These are phyloP conservation scores for Phoebastria nigripes DNA, from an alignment of 2,797 vertebrate genomes.

Conservation along the genomic window DNA sequence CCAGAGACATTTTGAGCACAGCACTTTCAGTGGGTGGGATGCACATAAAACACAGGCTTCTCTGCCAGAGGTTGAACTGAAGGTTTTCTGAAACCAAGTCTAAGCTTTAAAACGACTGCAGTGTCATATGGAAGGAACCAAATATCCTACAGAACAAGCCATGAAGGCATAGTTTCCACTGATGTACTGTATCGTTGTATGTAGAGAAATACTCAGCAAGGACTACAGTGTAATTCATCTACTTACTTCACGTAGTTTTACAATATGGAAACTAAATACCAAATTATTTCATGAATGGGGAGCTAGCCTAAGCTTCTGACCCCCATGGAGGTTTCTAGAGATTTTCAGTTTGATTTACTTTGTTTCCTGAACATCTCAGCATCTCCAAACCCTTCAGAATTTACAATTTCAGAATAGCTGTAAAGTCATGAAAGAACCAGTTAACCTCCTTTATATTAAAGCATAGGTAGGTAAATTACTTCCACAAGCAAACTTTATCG, in stretches of 20 bases:
- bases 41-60: background rate
- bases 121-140: background rate
- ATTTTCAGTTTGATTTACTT: background rate
- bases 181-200: accelerated
- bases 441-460: background rate
- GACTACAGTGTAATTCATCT: background rate
- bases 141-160: background rate
- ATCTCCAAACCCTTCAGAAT: background rate
- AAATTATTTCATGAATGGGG: background rate
- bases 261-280: background rate
- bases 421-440: background rate
- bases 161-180: background rate
- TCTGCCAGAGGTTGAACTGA: background rate
- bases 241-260: background rate
- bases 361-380: background rate
- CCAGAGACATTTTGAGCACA: background rate
- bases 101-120: background rate
- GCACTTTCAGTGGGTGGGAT: background rate
- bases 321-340: background rate
- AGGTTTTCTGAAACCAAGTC: background rate
- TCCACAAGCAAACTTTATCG: background rate
- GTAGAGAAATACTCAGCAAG: background rate
- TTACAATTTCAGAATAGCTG: background rate
- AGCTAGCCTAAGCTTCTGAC: background rate
- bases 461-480: background rate